phyloP scores from a whole-genome alignment of 2,888 invertebrate genomes.

The Campoplex capitator region DNA sequence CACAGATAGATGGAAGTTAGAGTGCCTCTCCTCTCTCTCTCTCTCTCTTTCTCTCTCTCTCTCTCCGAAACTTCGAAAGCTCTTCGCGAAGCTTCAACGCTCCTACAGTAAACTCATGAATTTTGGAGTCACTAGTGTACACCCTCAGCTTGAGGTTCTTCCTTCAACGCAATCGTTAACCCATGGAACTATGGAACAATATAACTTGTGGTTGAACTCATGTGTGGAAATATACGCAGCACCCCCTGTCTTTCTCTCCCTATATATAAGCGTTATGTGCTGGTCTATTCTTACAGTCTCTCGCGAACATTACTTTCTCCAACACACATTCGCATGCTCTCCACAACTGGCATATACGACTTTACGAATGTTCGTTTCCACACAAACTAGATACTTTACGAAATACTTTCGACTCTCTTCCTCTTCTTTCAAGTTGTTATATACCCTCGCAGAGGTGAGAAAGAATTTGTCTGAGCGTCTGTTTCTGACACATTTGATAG shows the following conservation, averaged over 20 bases:
- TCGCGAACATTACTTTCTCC: slow-evolving; percentile 12
- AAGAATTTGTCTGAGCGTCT: slow-evolving; percentile 55
- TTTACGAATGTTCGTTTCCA: slow-evolving; percentile 64
- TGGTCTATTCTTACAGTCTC: slow-evolving; percentile 2
- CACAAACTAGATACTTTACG: slow-evolving; percentile 54
- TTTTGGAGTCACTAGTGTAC: slow-evolving; percentile 73
- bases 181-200: slow-evolving; percentile 44
- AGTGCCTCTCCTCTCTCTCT: slow-evolving; percentile 46
- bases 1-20: background rate
- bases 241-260: background rate
- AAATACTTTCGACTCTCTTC: slow-evolving; percentile 44
- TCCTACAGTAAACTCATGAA: slow-evolving; percentile 73
- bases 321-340: slow-evolving; percentile 33
- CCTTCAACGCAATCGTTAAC: slow-evolving; percentile 57
- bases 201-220: slow-evolving; percentile 59
- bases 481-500: slow-evolving; percentile 52
- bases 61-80: slow-evolving; percentile 65
- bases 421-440: slow-evolving; percentile 7
- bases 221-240: slow-evolving; percentile 31
- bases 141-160: slow-evolving; percentile 42
- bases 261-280: background rate
- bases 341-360: slow-evolving; percentile 39
- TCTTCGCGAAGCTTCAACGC: slow-evolving; percentile 61
- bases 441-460: slow-evolving; percentile 42
- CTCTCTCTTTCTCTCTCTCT: no score